phyloP scores from a whole-genome alignment of 2,113 vertebrate species.

The Elephas maximus region DNA sequence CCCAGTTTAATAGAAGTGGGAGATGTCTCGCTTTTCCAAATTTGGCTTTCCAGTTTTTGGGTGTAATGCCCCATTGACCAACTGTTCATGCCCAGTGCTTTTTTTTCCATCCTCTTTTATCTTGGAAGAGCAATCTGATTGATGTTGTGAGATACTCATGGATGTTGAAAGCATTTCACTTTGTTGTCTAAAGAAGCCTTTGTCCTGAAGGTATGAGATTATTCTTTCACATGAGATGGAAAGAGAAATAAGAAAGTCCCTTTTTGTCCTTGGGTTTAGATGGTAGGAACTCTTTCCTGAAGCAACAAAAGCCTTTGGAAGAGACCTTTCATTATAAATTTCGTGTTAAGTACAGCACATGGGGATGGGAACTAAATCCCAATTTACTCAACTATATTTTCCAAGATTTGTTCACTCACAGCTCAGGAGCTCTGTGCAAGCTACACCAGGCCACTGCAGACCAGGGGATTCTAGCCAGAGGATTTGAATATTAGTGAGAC shows the following conservation, averaged over 20 bases:
- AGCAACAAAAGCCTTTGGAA: conserved; percentile 80
- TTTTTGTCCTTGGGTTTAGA: conserved; percentile 75
- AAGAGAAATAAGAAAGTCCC: conserved; percentile 75
- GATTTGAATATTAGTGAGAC: conserved; percentile 79
- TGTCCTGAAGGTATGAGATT: conserved; percentile 63
- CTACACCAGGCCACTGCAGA: conserved; percentile 75
- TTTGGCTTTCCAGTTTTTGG: conserved; percentile 72
- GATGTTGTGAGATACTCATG: conserved; percentile 63
- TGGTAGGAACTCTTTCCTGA: conserved; percentile 74
- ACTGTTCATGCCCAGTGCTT: conserved; percentile 54
- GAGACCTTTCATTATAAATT: conserved; percentile 75
- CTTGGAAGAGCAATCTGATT: conserved; percentile 72
- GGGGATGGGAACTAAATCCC: conserved; percentile 74
- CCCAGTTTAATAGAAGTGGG: conserved; percentile 77
- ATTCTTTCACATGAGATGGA: conserved; percentile 71
- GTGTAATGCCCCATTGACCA: conserved; percentile 61
- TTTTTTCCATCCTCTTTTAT: conserved; percentile 30
- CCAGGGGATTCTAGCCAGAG: conserved; percentile 57
- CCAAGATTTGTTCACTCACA: conserved; percentile 71
- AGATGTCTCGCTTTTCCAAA: conserved; percentile 73
- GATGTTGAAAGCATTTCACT: conserved; percentile 68
- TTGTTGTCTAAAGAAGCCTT: conserved; percentile 76
- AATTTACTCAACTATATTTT: conserved; percentile 76
- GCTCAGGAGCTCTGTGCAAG: conserved; percentile 58
- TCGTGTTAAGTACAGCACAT: conserved; percentile 75